phyloP scores from a whole-genome alignment of 1,140 invertebrate species.

The Oscheius sp. region DNA sequence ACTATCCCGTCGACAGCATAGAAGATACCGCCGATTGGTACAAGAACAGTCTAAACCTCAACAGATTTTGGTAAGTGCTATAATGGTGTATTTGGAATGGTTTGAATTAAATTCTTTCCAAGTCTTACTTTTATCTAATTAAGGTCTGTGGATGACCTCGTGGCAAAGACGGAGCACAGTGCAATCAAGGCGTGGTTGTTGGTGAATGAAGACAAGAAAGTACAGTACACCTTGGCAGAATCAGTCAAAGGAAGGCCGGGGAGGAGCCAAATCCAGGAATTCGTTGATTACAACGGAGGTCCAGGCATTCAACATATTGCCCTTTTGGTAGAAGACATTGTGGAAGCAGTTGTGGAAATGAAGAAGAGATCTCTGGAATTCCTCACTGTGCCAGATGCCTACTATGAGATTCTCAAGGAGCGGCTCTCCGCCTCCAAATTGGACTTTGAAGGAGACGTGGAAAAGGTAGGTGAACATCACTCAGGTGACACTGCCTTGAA shows the following conservation, averaged over 20 bases:
- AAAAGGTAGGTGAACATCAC: conserved; percentile 58
- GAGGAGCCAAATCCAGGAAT: conserved; percentile 69
- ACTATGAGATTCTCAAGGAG: conserved; percentile 81
- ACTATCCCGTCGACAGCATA: conserved; percentile 87
- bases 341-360: conserved; percentile 75
- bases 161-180: conserved; percentile 91
- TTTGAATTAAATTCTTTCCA: not conserved
- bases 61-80: conserved; percentile 80
- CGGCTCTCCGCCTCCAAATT: conserved; percentile 76
- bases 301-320: conserved; percentile 97
- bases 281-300: conserved; percentile 94
- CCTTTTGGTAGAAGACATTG: conserved; percentile 86
- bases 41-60: conserved; percentile 84
- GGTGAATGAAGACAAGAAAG: conserved; percentile 90
- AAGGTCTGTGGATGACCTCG: conserved; percentile 85
- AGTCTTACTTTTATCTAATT: not conserved
- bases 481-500: not conserved
- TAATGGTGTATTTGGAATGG: not conserved
- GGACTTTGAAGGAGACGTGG: conserved; percentile 79
- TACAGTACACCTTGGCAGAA: conserved; percentile 96
- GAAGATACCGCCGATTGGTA: conserved; percentile 86
- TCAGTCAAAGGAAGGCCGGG: conserved; percentile 74
- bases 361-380: conserved; percentile 79
- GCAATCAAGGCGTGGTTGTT: conserved; percentile 91
- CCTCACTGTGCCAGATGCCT: conserved; percentile 80